phyloP scores from a whole-genome alignment of 2,797 vertebrate genomes.

The Microtus obscurus region DNA sequence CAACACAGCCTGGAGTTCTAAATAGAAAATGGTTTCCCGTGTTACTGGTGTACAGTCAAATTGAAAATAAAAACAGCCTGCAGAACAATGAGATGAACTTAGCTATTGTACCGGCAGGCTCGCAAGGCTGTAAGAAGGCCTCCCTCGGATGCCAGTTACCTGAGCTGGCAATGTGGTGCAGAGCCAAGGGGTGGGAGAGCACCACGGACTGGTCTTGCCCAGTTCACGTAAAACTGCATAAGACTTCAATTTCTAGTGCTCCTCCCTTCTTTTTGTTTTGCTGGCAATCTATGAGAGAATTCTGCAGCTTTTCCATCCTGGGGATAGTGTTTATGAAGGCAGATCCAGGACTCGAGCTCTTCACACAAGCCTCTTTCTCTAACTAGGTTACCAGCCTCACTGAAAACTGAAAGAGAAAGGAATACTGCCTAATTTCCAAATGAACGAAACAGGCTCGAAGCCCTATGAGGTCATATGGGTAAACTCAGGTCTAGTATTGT shows the following conservation, averaged over 20 bases:
- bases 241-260: neutral
- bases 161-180: neutral
- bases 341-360: neutral
- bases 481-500: neutral
- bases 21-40: neutral
- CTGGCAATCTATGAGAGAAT: neutral
- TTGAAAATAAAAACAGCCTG: neutral
- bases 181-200: neutral
- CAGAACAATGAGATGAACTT: neutral
- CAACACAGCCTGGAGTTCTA: neutral
- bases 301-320: neutral
- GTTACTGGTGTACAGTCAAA: neutral
- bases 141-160: neutral
- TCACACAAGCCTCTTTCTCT: neutral
- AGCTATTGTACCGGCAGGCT: neutral
- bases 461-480: neutral
- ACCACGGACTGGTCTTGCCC: neutral
- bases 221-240: neutral
- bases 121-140: rapidly evolving
- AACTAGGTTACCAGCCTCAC: neutral
- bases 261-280: neutral
- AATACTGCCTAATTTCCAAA: neutral
- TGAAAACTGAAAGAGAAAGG: neutral
- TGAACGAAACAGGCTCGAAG: neutral
- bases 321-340: neutral